Evolutionary conservation across 2,113 vertebrate species (phyloP).

Genomic region (Limnothrissa miodon): DNA sequence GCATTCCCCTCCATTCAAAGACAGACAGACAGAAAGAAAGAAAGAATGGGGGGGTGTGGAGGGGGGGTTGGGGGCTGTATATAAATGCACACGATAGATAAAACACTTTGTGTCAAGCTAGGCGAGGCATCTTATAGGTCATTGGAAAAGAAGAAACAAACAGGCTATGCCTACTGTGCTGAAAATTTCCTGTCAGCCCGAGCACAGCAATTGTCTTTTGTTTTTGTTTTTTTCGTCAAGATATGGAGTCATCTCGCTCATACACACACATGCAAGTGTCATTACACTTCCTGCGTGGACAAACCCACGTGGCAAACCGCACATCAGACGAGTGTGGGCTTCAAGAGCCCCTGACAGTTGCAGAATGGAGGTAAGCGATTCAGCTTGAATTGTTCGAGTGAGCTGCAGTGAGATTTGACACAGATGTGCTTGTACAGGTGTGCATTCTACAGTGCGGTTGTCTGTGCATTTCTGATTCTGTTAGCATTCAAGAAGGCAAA

Average conservation of each 20-base stretch:
- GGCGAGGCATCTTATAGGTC: not conserved
- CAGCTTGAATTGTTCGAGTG: not conserved
- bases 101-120: slow-evolving; percentile 6
- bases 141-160: slow-evolving; percentile 1
- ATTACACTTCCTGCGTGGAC: not conserved
- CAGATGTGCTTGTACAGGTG: not conserved
- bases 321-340: not conserved
- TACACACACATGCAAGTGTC: not conserved
- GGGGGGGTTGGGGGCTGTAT: not conserved
- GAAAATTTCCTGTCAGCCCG: slow-evolving; percentile 41
- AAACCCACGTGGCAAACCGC: not conserved
- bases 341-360: slow-evolving; percentile 13
- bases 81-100: not conserved
- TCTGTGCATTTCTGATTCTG: not conserved
- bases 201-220: not conserved
- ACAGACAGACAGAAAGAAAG: not conserved
- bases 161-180: not conserved
- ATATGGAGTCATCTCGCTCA: slow-evolving; percentile 3
- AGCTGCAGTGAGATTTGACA: not conserved
- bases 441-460: not conserved
- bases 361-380: not conserved
- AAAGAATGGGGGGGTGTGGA: not conserved
- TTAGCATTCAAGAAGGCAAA: not conserved
- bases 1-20: not conserved
- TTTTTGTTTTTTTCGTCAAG: slow-evolving; percentile 13